Conservation (phyloP, 2,113 vertebrate genomes). For the Etheostoma spectabile region DNA sequence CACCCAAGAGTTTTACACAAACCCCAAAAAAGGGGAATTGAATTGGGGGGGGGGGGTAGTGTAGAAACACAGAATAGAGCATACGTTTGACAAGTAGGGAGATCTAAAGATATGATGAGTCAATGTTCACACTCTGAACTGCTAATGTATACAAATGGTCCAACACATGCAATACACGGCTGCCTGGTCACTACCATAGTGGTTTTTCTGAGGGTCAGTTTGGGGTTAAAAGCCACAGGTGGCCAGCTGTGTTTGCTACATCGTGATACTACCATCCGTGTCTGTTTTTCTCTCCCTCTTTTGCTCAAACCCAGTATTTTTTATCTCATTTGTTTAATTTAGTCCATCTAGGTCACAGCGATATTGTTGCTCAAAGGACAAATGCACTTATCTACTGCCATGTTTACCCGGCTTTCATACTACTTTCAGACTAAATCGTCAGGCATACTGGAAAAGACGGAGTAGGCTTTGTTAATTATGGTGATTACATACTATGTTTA, state of each 20-base stretch:
- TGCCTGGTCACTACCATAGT: constrained; percentile 11
- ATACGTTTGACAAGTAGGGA: constrained; percentile 56
- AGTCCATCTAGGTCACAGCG: neutral
- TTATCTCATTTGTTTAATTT: constrained; percentile 10
- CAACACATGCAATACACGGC: constrained; percentile 26
- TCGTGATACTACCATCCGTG: constrained; percentile 21
- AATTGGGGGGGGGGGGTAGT: constrained; percentile 6
- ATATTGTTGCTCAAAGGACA: neutral
- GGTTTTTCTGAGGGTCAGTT: constrained; percentile 51
- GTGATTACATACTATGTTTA: neutral
- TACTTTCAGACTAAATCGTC: neutral
- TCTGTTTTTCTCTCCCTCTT: neutral
- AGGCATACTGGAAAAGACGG: neutral
- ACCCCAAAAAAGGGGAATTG: constrained; percentile 35
- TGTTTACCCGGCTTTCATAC: neutral
- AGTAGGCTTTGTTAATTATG: neutral
- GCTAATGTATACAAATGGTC: constrained; percentile 59
- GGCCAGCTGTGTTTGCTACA: constrained; percentile 78
- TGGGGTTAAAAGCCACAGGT: constrained; percentile 63
- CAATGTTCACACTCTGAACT: constrained; percentile 66
- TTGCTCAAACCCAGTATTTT: neutral
- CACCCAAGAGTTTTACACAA: constrained; percentile 81
- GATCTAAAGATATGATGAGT: constrained; percentile 67
- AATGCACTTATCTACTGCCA: neutral
- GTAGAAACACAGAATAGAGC: constrained; percentile 41